Conservation (phyloP, 2,113 vertebrate genomes). For the Ammodytes dubius region DNA sequence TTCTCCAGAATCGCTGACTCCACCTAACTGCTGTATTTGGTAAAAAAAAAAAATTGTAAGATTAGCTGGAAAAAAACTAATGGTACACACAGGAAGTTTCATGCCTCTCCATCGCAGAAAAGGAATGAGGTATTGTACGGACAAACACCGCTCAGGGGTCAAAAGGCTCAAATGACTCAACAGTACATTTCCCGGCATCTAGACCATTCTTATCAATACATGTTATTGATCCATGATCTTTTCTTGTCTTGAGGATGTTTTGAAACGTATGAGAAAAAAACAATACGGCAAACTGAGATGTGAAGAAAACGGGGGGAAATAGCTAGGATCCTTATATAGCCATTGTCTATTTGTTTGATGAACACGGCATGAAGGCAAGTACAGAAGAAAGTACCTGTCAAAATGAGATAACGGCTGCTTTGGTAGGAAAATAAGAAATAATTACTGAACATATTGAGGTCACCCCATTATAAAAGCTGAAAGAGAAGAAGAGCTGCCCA, state of each 20-base stretch:
- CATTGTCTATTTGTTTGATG: conserved; percentile 33
- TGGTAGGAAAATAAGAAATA: conserved; percentile 38
- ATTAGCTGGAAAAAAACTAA: no score
- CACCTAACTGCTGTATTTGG: neutral
- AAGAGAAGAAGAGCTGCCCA: neutral
- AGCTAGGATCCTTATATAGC: neutral
- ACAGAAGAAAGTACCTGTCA: conserved; percentile 41
- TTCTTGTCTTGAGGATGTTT: conserved; percentile 41
- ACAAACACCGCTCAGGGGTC: neutral
- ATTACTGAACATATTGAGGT: conserved; percentile 23
- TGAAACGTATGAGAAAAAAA: conserved; percentile 21
- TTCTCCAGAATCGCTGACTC: neutral
- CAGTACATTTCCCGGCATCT: conserved; percentile 42
- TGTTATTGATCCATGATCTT: conserved; percentile 25
- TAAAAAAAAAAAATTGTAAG: neutral
- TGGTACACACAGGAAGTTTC: neutral
- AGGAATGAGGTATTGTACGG: conserved; percentile 15
- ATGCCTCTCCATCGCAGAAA: neutral
- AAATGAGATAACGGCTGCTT: conserved; percentile 40
- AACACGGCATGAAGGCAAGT: conserved; percentile 36
- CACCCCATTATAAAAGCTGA: conserved; percentile 20
- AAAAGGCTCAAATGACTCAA: conserved; percentile 34
- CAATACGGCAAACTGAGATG: conserved; percentile 4
- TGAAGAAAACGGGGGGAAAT: neutral
- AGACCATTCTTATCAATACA: conserved; percentile 30